Evolutionary conservation across 2,888 invertebrate species (phyloP), one percentile per base, ranked within the genome.

Genomic region (Anticlea derivata): DNA sequence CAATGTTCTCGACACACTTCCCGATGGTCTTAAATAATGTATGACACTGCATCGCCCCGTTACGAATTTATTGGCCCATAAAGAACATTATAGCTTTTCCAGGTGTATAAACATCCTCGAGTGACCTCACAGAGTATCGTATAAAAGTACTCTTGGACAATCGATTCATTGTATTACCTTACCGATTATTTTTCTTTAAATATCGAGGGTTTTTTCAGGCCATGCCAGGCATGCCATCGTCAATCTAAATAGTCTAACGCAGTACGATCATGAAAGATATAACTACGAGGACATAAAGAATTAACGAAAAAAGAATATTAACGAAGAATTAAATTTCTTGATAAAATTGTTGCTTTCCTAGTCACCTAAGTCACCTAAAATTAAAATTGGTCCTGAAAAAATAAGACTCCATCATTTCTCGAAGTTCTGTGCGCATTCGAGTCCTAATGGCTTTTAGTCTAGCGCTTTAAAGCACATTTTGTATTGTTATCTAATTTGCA

Each of bases 61-160:
- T 70, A 70, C 73, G 75, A 74, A 70, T 84, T 85, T 83, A 85
- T 83, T 61, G 75, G 64, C 63, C 65, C 73, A 71, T 83, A 80
- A 85, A 72, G 61, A 37, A 68, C 63, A 60, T 75, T 75, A 75
- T 74, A 63, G 70, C 73, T 72, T 66, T 65, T 65, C 58, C 79
- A 76, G 80, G 75, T 80, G 75, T 68, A 63, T 65, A 53, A 61
- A 61, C 66, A 61, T 61, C 59, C 62, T 60, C 60, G 50, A 44
- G 34, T 29, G 17, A 23, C 26, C 17, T 11, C 24, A 20, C 27
- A 11, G n/a, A 27, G n/a, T n/a, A n/a, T 13, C 5, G 23, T 7
- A 5, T 47, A 39, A 26, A 17, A 27, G 27, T 34, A 7, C 2
- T 27, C 11, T 12, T 38, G 5, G 11, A 26, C 7, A 24, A 30